Base-by-base conservation (phyloP, 1,140 invertebrate genomes). In the Pissodes strobi region DNA sequence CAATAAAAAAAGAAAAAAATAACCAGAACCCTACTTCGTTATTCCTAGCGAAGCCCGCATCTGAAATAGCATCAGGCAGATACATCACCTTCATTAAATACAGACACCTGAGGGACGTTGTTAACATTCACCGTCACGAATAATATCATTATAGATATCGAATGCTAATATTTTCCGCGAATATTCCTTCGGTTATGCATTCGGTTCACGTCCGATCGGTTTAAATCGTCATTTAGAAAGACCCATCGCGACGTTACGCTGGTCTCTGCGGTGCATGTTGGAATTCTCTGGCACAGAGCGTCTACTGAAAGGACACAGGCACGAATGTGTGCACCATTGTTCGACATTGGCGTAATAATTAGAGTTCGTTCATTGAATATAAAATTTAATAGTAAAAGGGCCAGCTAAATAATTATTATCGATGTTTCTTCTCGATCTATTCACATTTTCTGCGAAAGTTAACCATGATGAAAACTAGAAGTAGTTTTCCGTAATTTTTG, bases 81-180 rank as follows among this genome's bases (percentile, higher is more conserved):
- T 51, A 49, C 58, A 61, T 61, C 23, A 61, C 45, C 46, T 49
- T 51, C 43, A 61, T 51, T 61, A 61, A 61, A 49, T 41, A n/a
- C 37, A 34, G 45, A 52, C 37, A 61, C 58, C 48, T 61, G 34
- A 52, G 58, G 58, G 58, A 61, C 21, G 45, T 49, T 62, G 59
- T 62, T 62, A 62, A 53, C 59, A 52, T 62, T 61, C 46, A 48
- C 34, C 25, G 48, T 62, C 59, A 62, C 59, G 59, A 62, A 34
- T 62, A 53, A 62, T 62, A 30, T 45, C 49, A 62, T 62, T 62
- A 62, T 53, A 53, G 59, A 52, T 62, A 62, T 62, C 27, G 59
- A 52, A 62, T 62, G 48, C 48, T 52, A 62, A 62, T 45, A 62
- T 62, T 62, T 62, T 45, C 22, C 59, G 27, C 38, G 49, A 38